Base-by-base conservation (phyloP, 2,797 vertebrate genomes). In the Coregonus suidteri region DNA sequence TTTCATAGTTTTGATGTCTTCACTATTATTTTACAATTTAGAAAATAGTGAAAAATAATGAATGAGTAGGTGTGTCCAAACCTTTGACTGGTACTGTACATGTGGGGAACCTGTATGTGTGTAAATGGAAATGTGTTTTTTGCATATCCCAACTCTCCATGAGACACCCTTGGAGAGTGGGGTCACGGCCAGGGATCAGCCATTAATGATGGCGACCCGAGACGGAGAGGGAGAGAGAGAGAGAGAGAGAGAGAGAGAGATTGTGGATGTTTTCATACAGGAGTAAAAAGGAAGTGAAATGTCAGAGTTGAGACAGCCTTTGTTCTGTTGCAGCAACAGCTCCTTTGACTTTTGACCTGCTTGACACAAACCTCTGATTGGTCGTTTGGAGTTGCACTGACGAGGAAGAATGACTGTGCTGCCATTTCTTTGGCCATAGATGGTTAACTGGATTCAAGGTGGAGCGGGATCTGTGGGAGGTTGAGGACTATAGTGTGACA, bases 251-350 rank as follows among this genome's bases (percentile, higher is more conserved):
- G 20, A 62, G 25, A 62, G n/a, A 62, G 20, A 62, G 9, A 30
- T 11, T 47, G 9, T 13, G 9, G 9, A 52, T 2, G 51, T 47
- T 9, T 16, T n/a, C 30, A n/a, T 25, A 18, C 41, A 18, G 65
- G 31, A 73, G 52, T 47, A 77, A 82, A 86, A 18, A 83, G 80
- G 80, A 74, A 80, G 64, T 86, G 56, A 85, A 83, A 80, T 88
- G 86, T 83, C 71, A 9, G 93, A 93, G 86, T 73, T 85, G 89
- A 93, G 87, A 90, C 77, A 79, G 80, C 71, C 84, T 83, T 91
- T 89, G 89, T 78, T 85, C 79, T 86, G 78, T 80, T 80, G 73
- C 83, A 74, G 85, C 90, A 89, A 89, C 85, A 89, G 91, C 87
- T 83, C 78, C 82, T 90, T 86, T 91, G 85, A 81, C 85, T 85